Evolutionary conservation across 1,140 invertebrate genomes (phyloP), one percentile per base, ranked within the genome.

Genomic region (Calosoma granatense): DNA sequence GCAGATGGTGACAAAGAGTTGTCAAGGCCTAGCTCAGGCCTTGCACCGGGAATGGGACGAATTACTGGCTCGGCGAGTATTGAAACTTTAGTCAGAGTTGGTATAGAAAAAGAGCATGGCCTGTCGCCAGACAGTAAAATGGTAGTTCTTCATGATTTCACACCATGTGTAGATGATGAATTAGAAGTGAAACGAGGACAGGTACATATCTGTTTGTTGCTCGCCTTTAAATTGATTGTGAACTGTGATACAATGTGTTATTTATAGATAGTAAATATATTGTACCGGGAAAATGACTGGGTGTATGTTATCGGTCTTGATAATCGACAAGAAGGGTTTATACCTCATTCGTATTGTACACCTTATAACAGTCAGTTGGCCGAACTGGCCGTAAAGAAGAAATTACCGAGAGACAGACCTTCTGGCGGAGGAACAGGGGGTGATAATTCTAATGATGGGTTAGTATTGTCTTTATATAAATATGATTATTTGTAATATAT

Each of bases 231-330:
- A n/a, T n/a, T n/a, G n/a, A n/a, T n/a, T n/a, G n/a, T n/a, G n/a
- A 30, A 6, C 26, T 30, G 4, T 30, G 4, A 30, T 6, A 30
- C 26, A 30, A 20, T 58, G 56, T 67, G 51, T 55, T 59, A 60
- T 59, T 71, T 72, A 14, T 70, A 88, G 79, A 83, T 94, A 64
- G 92, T 95, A 0, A 94, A 94, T 75, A 85, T 95, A 55, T 72
- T 97, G 55, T 97, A 97, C 71, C 78, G 92, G 64, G 93, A 97
- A 70, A 95, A 96, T 70, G 94, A 96, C 67, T 97, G 94, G 94
- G 90, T 94, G 1, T 96, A 96, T 76, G 91, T 96, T 0, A 93
- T 95, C 68, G 85, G 89, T 1, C 88, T 91, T 51, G 88, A 91
- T 58, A 88, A 87, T 22, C 76, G 89, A 55, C 82, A 88, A 70